phyloP scores from a whole-genome alignment of 2,797 vertebrate species.

The Chrosomus eos region DNA sequence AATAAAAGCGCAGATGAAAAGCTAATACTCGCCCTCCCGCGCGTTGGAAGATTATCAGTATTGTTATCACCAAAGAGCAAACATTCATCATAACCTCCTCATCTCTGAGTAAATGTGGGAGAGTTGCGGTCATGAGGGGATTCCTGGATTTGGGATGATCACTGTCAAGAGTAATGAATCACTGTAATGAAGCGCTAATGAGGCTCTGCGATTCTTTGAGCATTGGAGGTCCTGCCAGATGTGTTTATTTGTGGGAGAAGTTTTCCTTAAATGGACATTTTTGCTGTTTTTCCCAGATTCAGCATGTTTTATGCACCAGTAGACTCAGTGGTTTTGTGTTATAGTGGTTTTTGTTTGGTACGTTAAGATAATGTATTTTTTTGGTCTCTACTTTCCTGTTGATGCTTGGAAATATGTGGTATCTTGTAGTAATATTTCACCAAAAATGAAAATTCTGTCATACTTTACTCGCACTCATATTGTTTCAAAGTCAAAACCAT shows the following conservation, averaged over 20 bases:
- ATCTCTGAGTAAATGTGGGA: not conserved
- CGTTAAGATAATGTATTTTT: not conserved
- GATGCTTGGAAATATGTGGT: not conserved
- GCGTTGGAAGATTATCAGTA: not conserved
- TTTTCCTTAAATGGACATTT: slow-evolving; percentile 11
- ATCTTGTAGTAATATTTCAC: not conserved
- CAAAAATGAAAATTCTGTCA: not conserved
- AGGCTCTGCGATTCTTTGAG: slow-evolving; percentile 29
- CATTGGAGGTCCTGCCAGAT: slow-evolving; percentile 41
- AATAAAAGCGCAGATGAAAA: slow-evolving; percentile 8
- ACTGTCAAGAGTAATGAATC: slow-evolving; percentile 13
- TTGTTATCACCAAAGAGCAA: slow-evolving; percentile 10
- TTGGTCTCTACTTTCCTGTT: not conserved
- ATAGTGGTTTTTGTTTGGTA: not conserved
- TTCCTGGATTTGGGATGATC: not conserved
- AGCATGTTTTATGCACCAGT: not conserved
- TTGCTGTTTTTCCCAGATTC: not conserved
- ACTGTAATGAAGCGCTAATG: slow-evolving; percentile 39
- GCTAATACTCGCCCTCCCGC: slow-evolving; percentile 4
- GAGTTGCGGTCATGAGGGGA: not conserved
- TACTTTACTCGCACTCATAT: not conserved
- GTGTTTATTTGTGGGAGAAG: slow-evolving; percentile 41
- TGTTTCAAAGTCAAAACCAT: not conserved
- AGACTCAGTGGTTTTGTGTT: not conserved
- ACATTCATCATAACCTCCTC: not conserved